phyloP scores from a whole-genome alignment of 1,140 invertebrate species.

The Drosophila nigrodunni region DNA sequence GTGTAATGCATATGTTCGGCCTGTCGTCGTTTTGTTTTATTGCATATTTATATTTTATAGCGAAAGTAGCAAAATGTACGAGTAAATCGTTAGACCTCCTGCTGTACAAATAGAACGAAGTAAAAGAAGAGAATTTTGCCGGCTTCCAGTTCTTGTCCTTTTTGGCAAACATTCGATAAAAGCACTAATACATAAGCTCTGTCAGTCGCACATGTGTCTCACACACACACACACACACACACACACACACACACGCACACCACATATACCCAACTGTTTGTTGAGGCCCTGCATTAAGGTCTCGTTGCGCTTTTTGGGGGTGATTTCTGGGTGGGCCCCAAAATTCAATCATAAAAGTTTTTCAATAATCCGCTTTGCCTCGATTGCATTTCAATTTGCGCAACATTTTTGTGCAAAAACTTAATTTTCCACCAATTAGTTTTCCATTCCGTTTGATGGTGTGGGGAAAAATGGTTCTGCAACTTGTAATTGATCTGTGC shows the following conservation, averaged over 20 bases:
- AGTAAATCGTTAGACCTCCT: constrained; percentile 64
- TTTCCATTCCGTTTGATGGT: constrained; percentile 40
- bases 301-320: constrained; percentile 62
- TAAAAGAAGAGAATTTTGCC: not conserved
- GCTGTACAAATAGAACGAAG: not conserved
- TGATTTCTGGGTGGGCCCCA: constrained; percentile 42
- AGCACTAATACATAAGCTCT: constrained; percentile 62
- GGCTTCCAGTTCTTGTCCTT: constrained; percentile 39
- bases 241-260: constrained; percentile 34
- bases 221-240: constrained; percentile 34
- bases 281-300: constrained; percentile 51
- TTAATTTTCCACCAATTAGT: constrained; percentile 83
- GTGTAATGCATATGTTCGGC: constrained; percentile 72
- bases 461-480: not conserved
- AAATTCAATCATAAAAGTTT: constrained; percentile 83
- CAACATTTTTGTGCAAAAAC: constrained; percentile 78
- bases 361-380: constrained; percentile 81
- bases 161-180: constrained; percentile 69
- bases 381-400: constrained; percentile 82
- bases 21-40: constrained; percentile 83
- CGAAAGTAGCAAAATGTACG: constrained; percentile 80
- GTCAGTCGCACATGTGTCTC: constrained; percentile 66
- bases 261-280: constrained; percentile 22
- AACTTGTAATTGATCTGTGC: constrained; percentile 66
- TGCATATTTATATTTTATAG: constrained; percentile 83